Evolutionary conservation across 2,888 invertebrate species (phyloP).

Genomic region (Lasioglossum figueresi): DNA sequence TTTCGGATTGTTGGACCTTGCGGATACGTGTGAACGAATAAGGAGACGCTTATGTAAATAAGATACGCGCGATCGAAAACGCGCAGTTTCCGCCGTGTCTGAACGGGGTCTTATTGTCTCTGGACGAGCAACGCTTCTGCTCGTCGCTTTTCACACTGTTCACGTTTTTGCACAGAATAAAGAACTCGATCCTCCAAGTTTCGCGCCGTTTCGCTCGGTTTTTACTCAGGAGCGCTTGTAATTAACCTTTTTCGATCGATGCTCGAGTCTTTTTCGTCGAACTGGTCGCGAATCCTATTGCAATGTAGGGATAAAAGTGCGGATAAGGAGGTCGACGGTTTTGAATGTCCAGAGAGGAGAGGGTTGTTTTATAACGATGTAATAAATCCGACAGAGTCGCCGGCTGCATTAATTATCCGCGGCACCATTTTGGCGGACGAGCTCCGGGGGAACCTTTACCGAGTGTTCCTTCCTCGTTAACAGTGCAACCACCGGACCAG

Average conservation of each 20-base stretch:
- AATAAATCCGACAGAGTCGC: background rate
- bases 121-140: background rate
- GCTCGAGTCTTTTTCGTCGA: background rate
- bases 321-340: background rate
- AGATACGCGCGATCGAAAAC: too few relatives aligned
- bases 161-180: background rate
- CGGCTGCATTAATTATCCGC: background rate
- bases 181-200: background rate
- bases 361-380: background rate
- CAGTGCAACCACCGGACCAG: background rate
- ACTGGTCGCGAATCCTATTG: background rate
- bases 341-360: background rate
- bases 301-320: background rate
- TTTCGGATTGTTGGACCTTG: too few relatives aligned
- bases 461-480: background rate
- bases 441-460: background rate
- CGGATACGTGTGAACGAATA: too few relatives aligned
- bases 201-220: background rate
- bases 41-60: too few relatives aligned
- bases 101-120: background rate
- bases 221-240: background rate
- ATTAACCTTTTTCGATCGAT: background rate
- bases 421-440: background rate
- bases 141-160: conserved; percentile 15
- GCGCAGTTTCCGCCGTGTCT: too few relatives aligned